Conservation (phyloP, 2,797 vertebrate genomes). For the Anguilla anguilla region DNA sequence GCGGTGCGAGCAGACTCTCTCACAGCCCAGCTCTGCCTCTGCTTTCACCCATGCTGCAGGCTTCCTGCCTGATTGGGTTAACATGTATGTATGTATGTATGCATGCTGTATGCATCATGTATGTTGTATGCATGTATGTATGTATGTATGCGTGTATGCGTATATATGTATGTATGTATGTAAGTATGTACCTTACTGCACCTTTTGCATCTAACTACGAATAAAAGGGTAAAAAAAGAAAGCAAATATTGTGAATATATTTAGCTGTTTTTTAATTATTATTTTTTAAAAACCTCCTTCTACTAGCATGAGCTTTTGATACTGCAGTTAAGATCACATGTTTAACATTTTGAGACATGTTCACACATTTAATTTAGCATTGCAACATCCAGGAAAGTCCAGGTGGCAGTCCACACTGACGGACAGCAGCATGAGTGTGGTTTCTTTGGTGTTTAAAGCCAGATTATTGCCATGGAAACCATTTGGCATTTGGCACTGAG, state of each 20-base stretch:
- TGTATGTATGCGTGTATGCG: background rate
- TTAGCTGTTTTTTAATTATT: background rate
- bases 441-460: background rate
- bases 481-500: background rate
- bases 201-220: background rate
- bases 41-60: slow-evolving; percentile 75
- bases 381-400: background rate
- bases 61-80: slow-evolving; percentile 13
- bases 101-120: too few relatives aligned
- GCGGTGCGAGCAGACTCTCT: slow-evolving; percentile 63
- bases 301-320: background rate
- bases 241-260: background rate
- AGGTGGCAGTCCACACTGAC: background rate
- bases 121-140: too few relatives aligned
- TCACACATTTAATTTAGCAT: background rate
- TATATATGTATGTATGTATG: too few relatives aligned
- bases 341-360: background rate
- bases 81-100: background rate
- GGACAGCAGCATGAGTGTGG: background rate
- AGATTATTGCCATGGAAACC: background rate
- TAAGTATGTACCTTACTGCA: background rate
- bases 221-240: slow-evolving; percentile 5
- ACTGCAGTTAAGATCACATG: background rate
- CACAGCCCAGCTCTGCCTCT: slow-evolving; percentile 74
- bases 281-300: background rate